phyloP scores from a whole-genome alignment of 2,113 vertebrate genomes.

The Notechis scutatus region DNA sequence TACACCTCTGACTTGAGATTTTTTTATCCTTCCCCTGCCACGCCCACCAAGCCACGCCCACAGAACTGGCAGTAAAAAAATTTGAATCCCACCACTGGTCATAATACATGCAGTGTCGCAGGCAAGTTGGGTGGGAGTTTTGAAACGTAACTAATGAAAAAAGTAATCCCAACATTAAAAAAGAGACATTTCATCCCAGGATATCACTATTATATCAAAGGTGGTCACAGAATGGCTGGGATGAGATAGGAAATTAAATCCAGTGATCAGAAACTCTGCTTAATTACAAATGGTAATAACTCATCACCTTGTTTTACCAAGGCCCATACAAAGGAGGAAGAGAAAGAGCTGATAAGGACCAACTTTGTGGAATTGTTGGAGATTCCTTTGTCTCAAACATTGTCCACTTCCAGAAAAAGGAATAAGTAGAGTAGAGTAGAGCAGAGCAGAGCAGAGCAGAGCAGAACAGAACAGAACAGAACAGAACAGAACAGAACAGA shows the following conservation, averaged over 20 bases:
- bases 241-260: not conserved
- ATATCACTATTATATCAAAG: not conserved
- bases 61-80: too few species aligned
- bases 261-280: not conserved
- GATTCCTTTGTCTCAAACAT: not conserved
- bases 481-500: too few species aligned
- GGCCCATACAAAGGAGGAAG: not conserved
- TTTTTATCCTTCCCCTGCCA: too few species aligned
- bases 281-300: not conserved
- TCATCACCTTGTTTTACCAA: not conserved
- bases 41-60: too few species aligned
- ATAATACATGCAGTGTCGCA: not conserved
- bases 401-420: not conserved
- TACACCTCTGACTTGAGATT: too few species aligned
- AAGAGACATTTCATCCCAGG: not conserved
- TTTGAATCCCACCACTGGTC: too few species aligned
- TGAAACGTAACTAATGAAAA: not conserved
- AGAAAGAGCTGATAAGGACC: not conserved
- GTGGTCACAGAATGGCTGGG: not conserved
- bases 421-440: too few species aligned
- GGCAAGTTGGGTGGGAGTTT: not conserved
- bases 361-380: not conserved
- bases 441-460: too few species aligned
- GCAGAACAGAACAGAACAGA: too few species aligned
- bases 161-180: not conserved